Evolutionary conservation across 2,888 invertebrate species (phyloP).

Genomic region (Drosophila neotestacea): DNA sequence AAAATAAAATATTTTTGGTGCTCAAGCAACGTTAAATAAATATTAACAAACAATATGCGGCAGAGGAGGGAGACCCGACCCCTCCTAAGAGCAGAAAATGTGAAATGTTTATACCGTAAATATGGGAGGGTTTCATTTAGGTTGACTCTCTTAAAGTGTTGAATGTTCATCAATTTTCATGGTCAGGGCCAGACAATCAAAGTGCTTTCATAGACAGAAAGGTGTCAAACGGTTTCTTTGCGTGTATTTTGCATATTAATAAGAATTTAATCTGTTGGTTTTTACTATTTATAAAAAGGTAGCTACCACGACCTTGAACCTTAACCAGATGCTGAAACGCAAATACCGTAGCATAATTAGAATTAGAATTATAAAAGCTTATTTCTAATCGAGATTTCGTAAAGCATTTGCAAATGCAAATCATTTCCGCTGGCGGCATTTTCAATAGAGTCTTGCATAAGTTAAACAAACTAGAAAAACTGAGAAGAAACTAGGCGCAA

Average conservation of each 20-base stretch:
- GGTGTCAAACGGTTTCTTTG: constrained; percentile 50
- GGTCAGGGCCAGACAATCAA: constrained; percentile 61
- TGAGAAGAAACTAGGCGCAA: neutral
- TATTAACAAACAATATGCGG: constrained; percentile 37
- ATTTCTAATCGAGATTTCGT: constrained; percentile 37
- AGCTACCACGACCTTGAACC: constrained; percentile 43
- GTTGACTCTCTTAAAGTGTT: constrained; percentile 29
- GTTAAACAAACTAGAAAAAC: neutral
- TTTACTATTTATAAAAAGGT: constrained; percentile 9
- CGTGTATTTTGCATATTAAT: constrained; percentile 40
- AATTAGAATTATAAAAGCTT: constrained; percentile 54
- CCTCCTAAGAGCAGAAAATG: constrained; percentile 22
- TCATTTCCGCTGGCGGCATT: constrained; percentile 57
- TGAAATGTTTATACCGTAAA: constrained; percentile 56
- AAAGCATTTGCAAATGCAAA: constrained; percentile 53
- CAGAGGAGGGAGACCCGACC: constrained; percentile 20
- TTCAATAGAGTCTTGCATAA: constrained; percentile 12
- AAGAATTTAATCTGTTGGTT: constrained; percentile 4
- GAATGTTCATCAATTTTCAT: constrained; percentile 49
- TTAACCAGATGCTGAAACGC: constrained; percentile 11
- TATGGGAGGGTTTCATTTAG: constrained; percentile 24
- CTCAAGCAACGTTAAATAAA: constrained; percentile 53
- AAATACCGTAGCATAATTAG: constrained; percentile 42
- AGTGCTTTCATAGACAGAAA: constrained; percentile 60
- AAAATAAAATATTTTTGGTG: constrained; percentile 33